Base-by-base conservation (phyloP, 23 tunicate genomes). In the Ciona savignyi region DNA sequence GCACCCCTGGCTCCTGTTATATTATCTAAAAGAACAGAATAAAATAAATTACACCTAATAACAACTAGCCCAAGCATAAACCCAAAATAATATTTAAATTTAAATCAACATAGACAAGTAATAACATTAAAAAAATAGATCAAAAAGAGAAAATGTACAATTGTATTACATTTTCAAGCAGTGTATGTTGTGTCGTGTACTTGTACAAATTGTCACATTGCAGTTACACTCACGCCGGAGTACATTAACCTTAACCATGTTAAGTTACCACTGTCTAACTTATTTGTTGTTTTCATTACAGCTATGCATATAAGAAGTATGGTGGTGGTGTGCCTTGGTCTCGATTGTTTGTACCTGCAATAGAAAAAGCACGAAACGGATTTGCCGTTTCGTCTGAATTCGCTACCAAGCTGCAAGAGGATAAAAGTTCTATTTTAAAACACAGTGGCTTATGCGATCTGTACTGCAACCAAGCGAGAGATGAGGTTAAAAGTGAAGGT, bases 261-360 rank as follows among this genome's bases (percentile, higher is more conserved):
- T 11, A 49, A 15, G 15, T 49, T 11, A 49, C 61, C 20, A 11
- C 15, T 49, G 20, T 49, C 20, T 20, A 49, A 15, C 61, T 11
- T 11, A 49, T 20, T 49, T 49, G 61, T 49, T 49, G 9, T 4
- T 30, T 3, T 70, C 27, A 33, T 65, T 72, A 29, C 65, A 78
- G 96, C 9, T 89, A 83, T 34, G 86, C 86, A 1, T 83, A 83
- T 61, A 62, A 83, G 30, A 83, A 79, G 49, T 89, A 89, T 68
- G 96, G 96, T 25, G 95, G 95, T 9, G 81, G 80, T 9, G 80
- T 89, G 48, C 4, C 48, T 11, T 89, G 96, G 96, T 62, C 56
- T 6, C 51, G 78, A 31, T 56, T 89, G 11, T 78, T 89, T 70
- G 62, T 74, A 78, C 72, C 77, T 25, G 82, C 86, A 23, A 89